Evolutionary conservation across 2,888 invertebrate species (phyloP), one percentile per base, ranked within the genome.

Genomic region (Erebia ligea): DNA sequence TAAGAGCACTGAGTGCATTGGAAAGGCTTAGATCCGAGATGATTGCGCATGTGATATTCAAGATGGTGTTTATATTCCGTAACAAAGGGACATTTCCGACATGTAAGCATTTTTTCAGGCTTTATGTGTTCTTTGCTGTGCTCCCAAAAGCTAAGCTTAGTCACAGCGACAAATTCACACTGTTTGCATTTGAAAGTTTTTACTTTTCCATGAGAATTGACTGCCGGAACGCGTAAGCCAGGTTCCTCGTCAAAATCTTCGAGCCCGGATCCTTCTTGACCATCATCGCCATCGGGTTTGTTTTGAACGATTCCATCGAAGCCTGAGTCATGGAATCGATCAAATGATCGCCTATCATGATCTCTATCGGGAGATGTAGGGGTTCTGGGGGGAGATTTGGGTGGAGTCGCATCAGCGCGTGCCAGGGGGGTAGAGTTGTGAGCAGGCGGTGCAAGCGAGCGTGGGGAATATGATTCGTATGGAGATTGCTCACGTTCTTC

Each of bases 11-110:
- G 96, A 75, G 95, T 95, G 88, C 99, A 99, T 85, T 97, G 97
- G 94, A 97, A 99, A 1, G 99, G 99, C 85, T 99, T 99, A 0
- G 97, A 96, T 54, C 98, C 98, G 80, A 96, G 95, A 88, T 99
- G 99, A 86, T 99, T 99, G 58, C 98, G 95, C 85, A 99, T 95
- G 86, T 99, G 99, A 82, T 99, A 99, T 85, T 99, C 99, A 72
- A 99, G 91, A 80, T 99, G 99, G 85, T 99, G 99, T 83, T 99
- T 99, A 93, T 98, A 98, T 86, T 99, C 99, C 0, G 99, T 99
- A 4, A 99, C 98, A 83, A 99, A 99, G 0, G 98, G 97, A 84
- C 99, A 99, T 81, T 97, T 96, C 5, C 97, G 96, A 82, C 99
- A 99, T 73, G 96, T 96, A 42, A 99, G 93, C 79, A 98, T 95